These are phyloP conservation scores for Caranx melampygus DNA, from an alignment of 2,113 vertebrate species.

Conservation along the genomic window DNA sequence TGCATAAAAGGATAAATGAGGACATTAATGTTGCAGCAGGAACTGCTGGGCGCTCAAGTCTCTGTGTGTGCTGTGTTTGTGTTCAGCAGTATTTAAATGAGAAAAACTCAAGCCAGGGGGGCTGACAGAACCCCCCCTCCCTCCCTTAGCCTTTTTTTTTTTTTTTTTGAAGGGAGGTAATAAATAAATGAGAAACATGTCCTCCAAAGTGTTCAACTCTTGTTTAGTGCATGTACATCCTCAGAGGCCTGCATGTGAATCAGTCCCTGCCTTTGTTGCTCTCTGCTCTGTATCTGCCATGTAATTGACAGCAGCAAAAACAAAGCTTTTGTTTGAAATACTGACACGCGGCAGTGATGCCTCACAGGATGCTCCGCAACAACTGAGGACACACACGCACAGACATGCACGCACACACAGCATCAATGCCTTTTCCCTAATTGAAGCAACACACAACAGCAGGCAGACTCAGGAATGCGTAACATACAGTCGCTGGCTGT, in stretches of 20 bases:
- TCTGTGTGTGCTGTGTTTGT: slow-evolving; percentile 57
- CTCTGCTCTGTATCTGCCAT: slow-evolving; percentile 36
- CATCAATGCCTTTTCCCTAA: slow-evolving; percentile 28
- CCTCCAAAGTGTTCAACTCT: slow-evolving; percentile 25
- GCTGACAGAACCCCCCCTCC: slow-evolving; percentile 3
- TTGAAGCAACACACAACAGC: slow-evolving; percentile 36
- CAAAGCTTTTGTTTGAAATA: slow-evolving; percentile 45
- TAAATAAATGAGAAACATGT: slow-evolving; percentile 48
- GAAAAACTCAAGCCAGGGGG: slow-evolving; percentile 22
- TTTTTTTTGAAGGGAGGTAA: neutral
- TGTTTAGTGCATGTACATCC: slow-evolving; percentile 36
- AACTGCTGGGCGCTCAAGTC: slow-evolving; percentile 63
- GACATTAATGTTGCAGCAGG: slow-evolving; percentile 82
- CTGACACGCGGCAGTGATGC: slow-evolving; percentile 43
- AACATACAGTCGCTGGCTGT: neutral
- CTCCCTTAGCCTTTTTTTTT: neutral
- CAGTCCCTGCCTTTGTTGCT: slow-evolving; percentile 11
- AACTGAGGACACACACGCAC: neutral
- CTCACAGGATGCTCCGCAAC: slow-evolving; percentile 39
- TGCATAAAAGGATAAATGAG: slow-evolving; percentile 79
- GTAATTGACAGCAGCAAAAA: slow-evolving; percentile 52
- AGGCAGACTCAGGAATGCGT: neutral
- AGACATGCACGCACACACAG: neutral
- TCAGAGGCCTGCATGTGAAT: slow-evolving; percentile 26
- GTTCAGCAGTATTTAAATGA: slow-evolving; percentile 65